phyloP scores from a whole-genome alignment of 1,140 invertebrate species.

The Drosophila tropicalis region DNA sequence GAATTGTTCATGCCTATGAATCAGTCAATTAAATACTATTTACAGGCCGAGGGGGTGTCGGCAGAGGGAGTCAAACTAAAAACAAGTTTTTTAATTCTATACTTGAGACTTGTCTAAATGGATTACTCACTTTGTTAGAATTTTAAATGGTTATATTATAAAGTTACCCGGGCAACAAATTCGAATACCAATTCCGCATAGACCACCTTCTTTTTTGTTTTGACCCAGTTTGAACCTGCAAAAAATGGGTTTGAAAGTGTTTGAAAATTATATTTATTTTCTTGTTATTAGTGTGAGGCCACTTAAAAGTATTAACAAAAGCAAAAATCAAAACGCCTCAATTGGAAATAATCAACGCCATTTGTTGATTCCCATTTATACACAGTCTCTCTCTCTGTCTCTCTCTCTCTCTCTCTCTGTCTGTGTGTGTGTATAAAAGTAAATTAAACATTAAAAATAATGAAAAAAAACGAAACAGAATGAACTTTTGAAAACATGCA shows the following conservation, averaged over 20 bases:
- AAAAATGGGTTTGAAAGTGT: neutral
- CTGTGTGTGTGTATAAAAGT: neutral
- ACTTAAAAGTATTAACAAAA: constrained; percentile 55
- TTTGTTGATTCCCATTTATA: constrained; percentile 53
- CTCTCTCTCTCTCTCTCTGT: too few relatives aligned
- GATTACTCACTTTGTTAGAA: too few relatives aligned
- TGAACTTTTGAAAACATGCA: constrained; percentile 51
- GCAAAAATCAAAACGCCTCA: constrained; percentile 55
- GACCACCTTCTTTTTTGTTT: neutral
- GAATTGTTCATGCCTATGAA: too few relatives aligned
- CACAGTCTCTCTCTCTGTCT: neutral
- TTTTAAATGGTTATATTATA: too few relatives aligned
- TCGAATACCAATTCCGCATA: too few relatives aligned
- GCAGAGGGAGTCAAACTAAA: too few relatives aligned
- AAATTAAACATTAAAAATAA: constrained; percentile 22
- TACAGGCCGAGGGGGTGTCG: too few relatives aligned
- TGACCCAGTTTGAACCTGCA: neutral
- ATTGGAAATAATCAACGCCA: constrained; percentile 76
- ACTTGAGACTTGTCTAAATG: too few relatives aligned
- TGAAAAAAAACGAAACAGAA: constrained; percentile 28
- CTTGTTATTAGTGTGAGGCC: constrained; percentile 29
- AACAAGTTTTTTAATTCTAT: too few relatives aligned
- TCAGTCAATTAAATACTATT: too few relatives aligned
- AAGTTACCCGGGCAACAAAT: too few relatives aligned
- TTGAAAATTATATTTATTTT: constrained; percentile 23